A percentile compares a stretch with the other conserved stretches of the same genome.
Conservation (phyloP, 2,888 invertebrate genomes). For the Darwinula stevensoni region DNA sequence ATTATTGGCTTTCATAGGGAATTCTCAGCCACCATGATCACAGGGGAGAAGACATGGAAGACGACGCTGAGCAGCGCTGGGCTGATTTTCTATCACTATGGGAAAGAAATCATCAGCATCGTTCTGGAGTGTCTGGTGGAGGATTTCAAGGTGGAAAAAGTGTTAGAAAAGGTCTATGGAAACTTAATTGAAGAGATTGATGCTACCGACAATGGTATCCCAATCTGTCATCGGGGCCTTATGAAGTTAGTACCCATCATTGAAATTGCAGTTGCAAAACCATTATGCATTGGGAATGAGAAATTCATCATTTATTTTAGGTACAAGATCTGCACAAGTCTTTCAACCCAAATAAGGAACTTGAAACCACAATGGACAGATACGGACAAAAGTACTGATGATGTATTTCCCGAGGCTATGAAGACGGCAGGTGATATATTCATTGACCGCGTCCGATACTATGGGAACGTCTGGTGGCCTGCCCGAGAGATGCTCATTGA, state of each 20-base stretch:
- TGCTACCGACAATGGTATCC: constrained; percentile 88
- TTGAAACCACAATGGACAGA: too few relatives aligned
- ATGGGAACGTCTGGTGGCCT: constrained; percentile 49
- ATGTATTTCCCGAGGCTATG: too few relatives aligned
- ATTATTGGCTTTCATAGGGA: too few relatives aligned
- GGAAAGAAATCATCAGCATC: constrained; percentile 37
- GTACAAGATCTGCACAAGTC: too few relatives aligned
- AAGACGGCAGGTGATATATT: too few relatives aligned
- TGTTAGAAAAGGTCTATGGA: constrained; percentile 35
- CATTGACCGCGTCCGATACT: constrained; percentile 26
- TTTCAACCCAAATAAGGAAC: too few relatives aligned
- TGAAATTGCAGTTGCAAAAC: too few relatives aligned
- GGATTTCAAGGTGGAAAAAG: constrained; percentile 22
- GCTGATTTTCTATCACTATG: constrained; percentile 64
- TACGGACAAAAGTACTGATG: too few relatives aligned
- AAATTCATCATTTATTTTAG: too few relatives aligned
- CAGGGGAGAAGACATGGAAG: constrained; percentile 20
- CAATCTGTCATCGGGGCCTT: constrained; percentile 34
- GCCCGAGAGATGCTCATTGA: constrained; percentile 40
- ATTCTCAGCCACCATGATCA: too few relatives aligned
- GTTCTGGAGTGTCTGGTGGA: constrained; percentile 20
- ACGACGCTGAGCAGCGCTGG: constrained; percentile 80
- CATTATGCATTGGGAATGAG: too few relatives aligned
- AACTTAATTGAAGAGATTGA: constrained; percentile 74
- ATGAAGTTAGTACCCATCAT: too few relatives aligned